Evolutionary conservation across 2,113 vertebrate species (phyloP), one percentile per base, ranked within the genome.

Genomic region (Hyaena hyaena): DNA sequence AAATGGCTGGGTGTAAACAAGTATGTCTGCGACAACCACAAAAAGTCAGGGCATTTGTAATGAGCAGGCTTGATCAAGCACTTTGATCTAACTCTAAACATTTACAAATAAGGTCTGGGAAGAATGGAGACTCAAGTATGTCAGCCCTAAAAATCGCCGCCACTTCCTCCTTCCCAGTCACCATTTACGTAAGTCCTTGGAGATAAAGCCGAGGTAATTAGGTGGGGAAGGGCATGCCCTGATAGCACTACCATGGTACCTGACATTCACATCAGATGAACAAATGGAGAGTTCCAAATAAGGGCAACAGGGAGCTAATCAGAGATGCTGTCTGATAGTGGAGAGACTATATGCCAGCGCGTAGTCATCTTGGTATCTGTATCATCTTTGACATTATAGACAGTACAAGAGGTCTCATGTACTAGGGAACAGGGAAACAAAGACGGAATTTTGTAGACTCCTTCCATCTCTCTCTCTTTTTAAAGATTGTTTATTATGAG

Each of bases 21-120:
- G 74, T 39, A 21, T 43, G 24, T 76, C 4, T 55, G 1, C 43
- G 65, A 68, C 53, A 68, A 50, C 19, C 63, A 35, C n/a, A 79
- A 53, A 68, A 68, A 96, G 88, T 66, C 17, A 76, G 48, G 73
- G 39, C 31, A 61, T 23, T 71, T 73, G 26, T 8, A 43, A 77
- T 68, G 69, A 95, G 33, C 77, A 82, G 88, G 53, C 16, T 85
- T 4, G 21, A 77, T 88, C n/a, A 31, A 88, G 74, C 48, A 33
- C 69, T 83, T 23, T 23, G 48, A 65, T 96, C 90, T 96, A 96
- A 95, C 91, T 95, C 83, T 93, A 79, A 97, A 89, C 79, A 28
- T 63, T 83, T 74, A 63, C 45, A 93, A 95, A 84, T 50, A 65
- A 93, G 79, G 10, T 68, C 95, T 95, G 88, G 66, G 50, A 93